phyloP scores from a whole-genome alignment of 2,888 invertebrate genomes.

The Seira musarum region DNA sequence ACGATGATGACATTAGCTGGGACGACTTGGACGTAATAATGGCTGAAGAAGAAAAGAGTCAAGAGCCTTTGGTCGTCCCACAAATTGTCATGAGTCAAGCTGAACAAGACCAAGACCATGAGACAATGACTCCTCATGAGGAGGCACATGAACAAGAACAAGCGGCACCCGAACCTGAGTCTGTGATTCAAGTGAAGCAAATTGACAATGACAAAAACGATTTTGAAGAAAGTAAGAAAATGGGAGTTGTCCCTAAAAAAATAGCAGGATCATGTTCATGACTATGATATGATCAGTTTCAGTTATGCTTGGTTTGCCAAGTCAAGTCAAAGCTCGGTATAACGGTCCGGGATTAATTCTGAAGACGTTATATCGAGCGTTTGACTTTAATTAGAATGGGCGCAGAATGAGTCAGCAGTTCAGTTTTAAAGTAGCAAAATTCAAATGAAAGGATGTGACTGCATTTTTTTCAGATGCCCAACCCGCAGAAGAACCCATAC shows the following conservation, averaged over 20 bases:
- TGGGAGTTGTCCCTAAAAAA: neutral
- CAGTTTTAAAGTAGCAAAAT: neutral
- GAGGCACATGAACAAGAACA: slow-evolving; percentile 27
- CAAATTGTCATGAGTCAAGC: slow-evolving; percentile 53
- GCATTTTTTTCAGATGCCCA: neutral
- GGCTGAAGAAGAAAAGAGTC: slow-evolving; percentile 38
- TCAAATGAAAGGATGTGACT: neutral
- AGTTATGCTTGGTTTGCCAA: neutral
- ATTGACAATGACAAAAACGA: neutral
- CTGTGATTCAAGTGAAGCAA: neutral
- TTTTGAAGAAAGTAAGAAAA: neutral
- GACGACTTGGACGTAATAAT: slow-evolving; percentile 41
- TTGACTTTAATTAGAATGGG: no score
- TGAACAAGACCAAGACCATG: slow-evolving; percentile 45
- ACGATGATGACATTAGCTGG: slow-evolving; percentile 50
- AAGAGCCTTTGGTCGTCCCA: slow-evolving; percentile 55
- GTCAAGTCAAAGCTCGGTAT: no score
- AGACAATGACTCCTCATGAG: slow-evolving; percentile 23
- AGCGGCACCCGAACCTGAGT: neutral
- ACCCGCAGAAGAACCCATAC: no score
- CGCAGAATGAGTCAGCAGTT: neutral
- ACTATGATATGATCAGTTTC: neutral
- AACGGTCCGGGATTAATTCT: no score
- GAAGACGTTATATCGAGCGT: no score
- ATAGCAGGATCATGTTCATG: neutral